Percentiles rank a stretch among this genome's conserved stretches.
Conservation (phyloP, 1,140 invertebrate species). For the Penaeus indicus region DNA sequence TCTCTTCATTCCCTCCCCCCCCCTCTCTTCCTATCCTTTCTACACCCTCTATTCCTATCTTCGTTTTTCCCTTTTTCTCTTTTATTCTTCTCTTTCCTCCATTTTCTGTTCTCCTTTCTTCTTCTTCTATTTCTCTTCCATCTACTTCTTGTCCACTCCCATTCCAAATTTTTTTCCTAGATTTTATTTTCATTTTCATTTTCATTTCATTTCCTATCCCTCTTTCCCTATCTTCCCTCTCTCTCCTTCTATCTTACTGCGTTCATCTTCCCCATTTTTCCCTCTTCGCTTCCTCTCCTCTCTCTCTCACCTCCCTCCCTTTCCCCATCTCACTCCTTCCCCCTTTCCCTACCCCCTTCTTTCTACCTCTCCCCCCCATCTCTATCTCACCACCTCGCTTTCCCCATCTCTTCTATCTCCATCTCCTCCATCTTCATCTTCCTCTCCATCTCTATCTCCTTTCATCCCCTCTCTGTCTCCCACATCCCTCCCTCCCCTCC, state of each 20-base stretch:
- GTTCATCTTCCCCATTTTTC: too few species aligned
- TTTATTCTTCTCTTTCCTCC: not conserved
- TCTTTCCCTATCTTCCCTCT: not conserved
- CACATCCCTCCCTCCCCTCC: not conserved
- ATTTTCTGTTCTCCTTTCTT: not conserved
- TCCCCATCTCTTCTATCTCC: slow-evolving; percentile 3
- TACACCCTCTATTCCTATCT: not conserved
- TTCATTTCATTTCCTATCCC: not conserved
- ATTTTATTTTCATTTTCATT: not conserved
- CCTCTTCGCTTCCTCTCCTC: not conserved
- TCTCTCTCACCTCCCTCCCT: not conserved
- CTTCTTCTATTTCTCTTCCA: not conserved
- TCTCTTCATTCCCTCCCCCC: slow-evolving; percentile 1
- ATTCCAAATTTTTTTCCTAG: not conserved
- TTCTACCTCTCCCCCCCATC: not conserved
- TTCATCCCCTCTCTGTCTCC: not conserved
- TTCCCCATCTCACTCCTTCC: too few species aligned
- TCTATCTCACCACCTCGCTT: not conserved
- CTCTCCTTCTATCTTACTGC: too few species aligned
- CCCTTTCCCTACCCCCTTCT: not conserved
- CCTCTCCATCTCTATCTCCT: slow-evolving; percentile 4
- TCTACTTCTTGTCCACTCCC: not conserved
- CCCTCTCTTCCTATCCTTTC: not conserved
- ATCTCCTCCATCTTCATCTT: not conserved
- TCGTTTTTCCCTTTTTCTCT: not conserved